Evolutionary conservation across 2,797 vertebrate genomes (phyloP).

Genomic region (Pseudochirops corinnae): DNA sequence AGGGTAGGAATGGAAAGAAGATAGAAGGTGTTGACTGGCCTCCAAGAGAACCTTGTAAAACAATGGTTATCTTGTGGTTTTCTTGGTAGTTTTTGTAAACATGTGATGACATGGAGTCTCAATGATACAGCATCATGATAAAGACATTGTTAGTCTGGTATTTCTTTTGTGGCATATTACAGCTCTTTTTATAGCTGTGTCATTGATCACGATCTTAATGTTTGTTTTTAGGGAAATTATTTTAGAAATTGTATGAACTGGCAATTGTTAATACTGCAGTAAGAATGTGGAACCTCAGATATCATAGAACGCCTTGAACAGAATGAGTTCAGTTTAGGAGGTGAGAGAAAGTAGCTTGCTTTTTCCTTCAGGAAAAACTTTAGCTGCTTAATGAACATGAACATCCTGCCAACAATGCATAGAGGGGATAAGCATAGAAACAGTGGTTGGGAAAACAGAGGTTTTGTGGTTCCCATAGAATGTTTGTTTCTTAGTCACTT

Average conservation of each 20-base stretch:
- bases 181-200: not conserved
- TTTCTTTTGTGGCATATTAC: not conserved
- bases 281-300: not conserved
- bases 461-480: not conserved
- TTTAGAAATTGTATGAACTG: not conserved
- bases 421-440: not conserved
- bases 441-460: not conserved
- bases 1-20: not conserved
- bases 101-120: not conserved
- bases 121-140: not conserved
- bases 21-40: not conserved
- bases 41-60: constrained; percentile 1
- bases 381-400: not conserved
- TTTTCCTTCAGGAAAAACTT: constrained; percentile 1
- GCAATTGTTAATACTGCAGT: not conserved
- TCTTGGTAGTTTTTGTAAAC: not conserved
- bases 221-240: not conserved
- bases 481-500: not conserved
- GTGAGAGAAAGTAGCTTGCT: not conserved
- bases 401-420: constrained; percentile 4
- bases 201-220: not conserved
- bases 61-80: constrained; percentile 5
- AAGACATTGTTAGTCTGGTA: not conserved
- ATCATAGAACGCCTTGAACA: not conserved
- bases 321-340: not conserved